A percentile compares a stretch with the other conserved stretches of the same genome.
Evolutionary conservation across 2,113 vertebrate genomes (phyloP).

Genomic region (Azemiops feae): DNA sequence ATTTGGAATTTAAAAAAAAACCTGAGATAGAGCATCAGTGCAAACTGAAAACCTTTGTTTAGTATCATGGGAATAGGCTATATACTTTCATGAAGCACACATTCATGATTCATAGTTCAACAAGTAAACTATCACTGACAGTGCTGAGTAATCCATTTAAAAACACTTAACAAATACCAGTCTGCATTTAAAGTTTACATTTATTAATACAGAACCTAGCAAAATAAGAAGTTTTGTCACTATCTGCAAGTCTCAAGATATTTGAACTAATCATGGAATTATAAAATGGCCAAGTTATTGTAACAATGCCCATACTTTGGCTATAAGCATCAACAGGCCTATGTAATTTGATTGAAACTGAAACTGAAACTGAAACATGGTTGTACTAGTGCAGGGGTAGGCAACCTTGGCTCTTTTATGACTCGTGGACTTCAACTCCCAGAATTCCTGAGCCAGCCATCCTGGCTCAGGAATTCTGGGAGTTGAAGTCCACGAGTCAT

Average conservation of each 20-base stretch:
- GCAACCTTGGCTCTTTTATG: too few relatives aligned
- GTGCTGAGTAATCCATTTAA: not conserved
- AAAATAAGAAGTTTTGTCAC: conserved; percentile 19
- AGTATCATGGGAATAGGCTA: accelerated
- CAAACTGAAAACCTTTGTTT: not conserved
- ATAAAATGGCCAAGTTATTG: not conserved
- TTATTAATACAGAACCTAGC: conserved; percentile 48
- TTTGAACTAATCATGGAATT: conserved; percentile 24
- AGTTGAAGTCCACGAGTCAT: too few relatives aligned
- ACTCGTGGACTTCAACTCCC: too few relatives aligned
- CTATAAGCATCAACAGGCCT: not conserved
- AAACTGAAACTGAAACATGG: not conserved
- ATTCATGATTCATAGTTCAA: not conserved
- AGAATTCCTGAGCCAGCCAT: too few relatives aligned
- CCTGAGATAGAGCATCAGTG: not conserved
- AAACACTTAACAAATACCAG: conserved; percentile 15
- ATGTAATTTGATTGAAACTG: accelerated
- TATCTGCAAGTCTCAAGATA: conserved; percentile 40
- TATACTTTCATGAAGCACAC: not conserved
- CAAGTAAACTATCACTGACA: not conserved
- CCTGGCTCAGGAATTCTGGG: too few relatives aligned
- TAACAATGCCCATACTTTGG: not conserved
- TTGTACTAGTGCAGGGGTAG: too few relatives aligned
- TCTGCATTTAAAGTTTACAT: conserved; percentile 28
- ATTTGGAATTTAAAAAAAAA: conserved; percentile 14